Evolutionary conservation across 1,140 invertebrate genomes (phyloP).

Genomic region (Meloidogyne exigua): DNA sequence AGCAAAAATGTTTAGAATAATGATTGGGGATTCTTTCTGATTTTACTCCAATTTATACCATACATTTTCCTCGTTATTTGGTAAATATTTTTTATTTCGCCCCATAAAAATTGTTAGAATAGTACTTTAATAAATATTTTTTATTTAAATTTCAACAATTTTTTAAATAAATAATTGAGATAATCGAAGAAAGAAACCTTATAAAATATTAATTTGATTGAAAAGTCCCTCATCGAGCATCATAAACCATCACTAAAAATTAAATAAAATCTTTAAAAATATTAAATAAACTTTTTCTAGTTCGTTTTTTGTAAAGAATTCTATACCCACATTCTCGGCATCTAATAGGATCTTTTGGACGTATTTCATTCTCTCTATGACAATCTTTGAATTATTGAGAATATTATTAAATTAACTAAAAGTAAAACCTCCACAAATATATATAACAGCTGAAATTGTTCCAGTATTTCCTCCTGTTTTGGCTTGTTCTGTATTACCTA

Average conservation of each 20-base stretch:
- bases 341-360: conserved; percentile 81
- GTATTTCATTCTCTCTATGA: conserved; percentile 51
- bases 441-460: conserved; percentile 17
- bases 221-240: conserved; percentile 40
- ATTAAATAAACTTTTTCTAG: conserved; percentile 80
- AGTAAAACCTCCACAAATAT: conserved; percentile 25
- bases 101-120: too few relatives aligned
- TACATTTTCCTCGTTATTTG: too few relatives aligned
- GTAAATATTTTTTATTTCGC: too few relatives aligned
- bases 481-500: not conserved
- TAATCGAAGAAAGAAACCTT: too few relatives aligned
- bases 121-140: too few relatives aligned
- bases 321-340: conserved; percentile 96
- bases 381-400: conserved; percentile 36
- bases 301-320: conserved; percentile 98
- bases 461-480: not conserved
- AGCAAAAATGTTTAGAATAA: too few relatives aligned
- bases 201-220: too few relatives aligned
- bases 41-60: too few relatives aligned
- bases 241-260: conserved; percentile 51
- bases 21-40: too few relatives aligned
- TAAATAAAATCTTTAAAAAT: not conserved
- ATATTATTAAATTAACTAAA: not conserved
- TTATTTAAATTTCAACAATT: too few relatives aligned
- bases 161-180: too few relatives aligned